Evolutionary conservation across 2,113 vertebrate genomes (phyloP).

Genomic region (Dicrurus megarhynchus): DNA sequence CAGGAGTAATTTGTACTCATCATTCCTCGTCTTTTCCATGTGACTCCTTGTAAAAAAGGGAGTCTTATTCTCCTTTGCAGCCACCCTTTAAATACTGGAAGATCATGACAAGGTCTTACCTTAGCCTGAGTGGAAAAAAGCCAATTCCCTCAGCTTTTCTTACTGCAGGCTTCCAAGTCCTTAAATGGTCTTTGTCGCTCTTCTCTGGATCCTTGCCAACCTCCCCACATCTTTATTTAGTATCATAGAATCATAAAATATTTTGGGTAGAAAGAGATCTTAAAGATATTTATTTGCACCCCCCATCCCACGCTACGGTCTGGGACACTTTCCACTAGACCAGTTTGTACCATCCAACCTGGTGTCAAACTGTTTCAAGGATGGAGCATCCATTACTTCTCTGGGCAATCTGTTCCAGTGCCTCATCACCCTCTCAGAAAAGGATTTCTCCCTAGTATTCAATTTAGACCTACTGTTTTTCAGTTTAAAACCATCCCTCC

Average conservation of each 20-base stretch:
- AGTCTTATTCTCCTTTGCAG: neutral
- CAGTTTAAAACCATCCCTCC: neutral
- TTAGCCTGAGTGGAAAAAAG: neutral
- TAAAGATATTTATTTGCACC: neutral
- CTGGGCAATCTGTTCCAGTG: neutral
- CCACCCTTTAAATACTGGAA: neutral
- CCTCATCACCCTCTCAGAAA: neutral
- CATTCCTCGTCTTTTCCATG: neutral
- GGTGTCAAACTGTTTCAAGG: neutral
- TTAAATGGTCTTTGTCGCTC: neutral
- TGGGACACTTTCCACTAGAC: neutral
- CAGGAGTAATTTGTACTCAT: neutral
- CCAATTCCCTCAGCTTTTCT: neutral
- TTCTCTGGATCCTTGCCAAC: neutral
- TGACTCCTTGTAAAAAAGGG: neutral
- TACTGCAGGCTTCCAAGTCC: neutral
- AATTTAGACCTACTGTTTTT: neutral
- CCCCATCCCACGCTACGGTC: fast-evolving
- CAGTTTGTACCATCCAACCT: neutral
- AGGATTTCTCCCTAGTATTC: neutral
- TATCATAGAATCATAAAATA: neutral
- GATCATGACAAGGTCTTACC: neutral
- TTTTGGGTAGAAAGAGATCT: neutral
- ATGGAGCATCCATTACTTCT: neutral
- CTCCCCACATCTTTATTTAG: neutral